Evolutionary conservation across 2,797 vertebrate species (phyloP).

Genomic region (Chloroceryle inda): DNA sequence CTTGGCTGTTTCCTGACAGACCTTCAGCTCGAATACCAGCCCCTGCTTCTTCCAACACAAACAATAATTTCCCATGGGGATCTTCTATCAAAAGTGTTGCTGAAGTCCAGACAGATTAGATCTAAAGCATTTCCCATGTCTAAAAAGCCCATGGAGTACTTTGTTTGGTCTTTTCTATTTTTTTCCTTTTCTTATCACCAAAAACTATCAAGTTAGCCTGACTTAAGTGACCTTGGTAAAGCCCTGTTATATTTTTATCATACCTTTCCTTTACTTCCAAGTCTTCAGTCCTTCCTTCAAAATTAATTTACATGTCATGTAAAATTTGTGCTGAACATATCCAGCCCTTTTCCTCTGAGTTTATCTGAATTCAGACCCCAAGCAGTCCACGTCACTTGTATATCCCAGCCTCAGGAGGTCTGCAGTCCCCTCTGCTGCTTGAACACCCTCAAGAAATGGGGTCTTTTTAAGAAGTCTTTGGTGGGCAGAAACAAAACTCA

Average conservation of each 20-base stretch:
- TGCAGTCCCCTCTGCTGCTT: neutral
- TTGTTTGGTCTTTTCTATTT: neutral
- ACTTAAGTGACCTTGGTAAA: conserved; percentile 48
- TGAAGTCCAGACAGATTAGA: conserved; percentile 73
- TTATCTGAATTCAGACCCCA: neutral
- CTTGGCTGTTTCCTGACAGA: conserved; percentile 54
- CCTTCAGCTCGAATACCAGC: neutral
- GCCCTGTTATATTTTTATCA: neutral
- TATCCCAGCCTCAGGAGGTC: neutral
- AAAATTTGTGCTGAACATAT: neutral
- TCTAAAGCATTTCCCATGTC: conserved; percentile 70
- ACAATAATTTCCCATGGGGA: conserved; percentile 68
- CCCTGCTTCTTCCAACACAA: conserved; percentile 51
- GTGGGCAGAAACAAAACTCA: neutral
- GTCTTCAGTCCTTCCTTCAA: neutral
- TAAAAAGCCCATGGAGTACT: conserved; percentile 41
- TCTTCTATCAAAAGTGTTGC: conserved; percentile 64
- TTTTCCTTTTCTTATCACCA: neutral
- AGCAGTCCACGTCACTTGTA: neutral
- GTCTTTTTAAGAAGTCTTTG: neutral
- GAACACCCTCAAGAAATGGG: neutral
- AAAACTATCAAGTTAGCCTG: conserved; percentile 15
- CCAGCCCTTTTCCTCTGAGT: neutral
- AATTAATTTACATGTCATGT: neutral
- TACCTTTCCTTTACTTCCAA: neutral